Conservation (phyloP, 1,140 invertebrate genomes). For the Eupristina koningsbergeri region DNA sequence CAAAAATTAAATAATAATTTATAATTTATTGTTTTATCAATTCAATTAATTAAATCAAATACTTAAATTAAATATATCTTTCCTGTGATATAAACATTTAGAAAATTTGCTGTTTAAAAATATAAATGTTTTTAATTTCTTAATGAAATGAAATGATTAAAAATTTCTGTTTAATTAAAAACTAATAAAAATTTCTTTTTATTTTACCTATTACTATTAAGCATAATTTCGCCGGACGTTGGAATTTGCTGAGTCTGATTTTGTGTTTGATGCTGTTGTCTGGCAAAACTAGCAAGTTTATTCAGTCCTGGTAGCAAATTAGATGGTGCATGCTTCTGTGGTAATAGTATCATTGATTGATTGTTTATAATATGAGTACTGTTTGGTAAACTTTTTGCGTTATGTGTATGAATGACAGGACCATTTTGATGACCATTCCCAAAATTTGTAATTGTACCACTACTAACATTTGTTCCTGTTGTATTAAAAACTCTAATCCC, state of each 20-base stretch:
- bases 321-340: constrained; percentile 70
- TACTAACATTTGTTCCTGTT: constrained; percentile 48
- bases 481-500: constrained; percentile 59
- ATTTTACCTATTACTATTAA: constrained; percentile 73
- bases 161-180: not conserved
- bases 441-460: constrained; percentile 61
- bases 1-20: too few species aligned
- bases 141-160: not conserved
- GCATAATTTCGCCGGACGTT: constrained; percentile 73
- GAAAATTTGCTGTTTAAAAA: too few species aligned
- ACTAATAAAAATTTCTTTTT: not conserved
- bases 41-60: too few species aligned
- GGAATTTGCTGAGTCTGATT: constrained; percentile 67
- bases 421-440: constrained; percentile 71
- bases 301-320: constrained; percentile 68
- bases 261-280: constrained; percentile 63
- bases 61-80: too few species aligned
- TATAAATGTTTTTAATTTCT: not conserved
- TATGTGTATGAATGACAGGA: constrained; percentile 59
- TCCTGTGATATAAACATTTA: too few species aligned
- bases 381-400: constrained; percentile 65
- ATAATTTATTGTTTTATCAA: too few species aligned
- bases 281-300: constrained; percentile 68
- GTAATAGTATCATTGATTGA: constrained; percentile 67
- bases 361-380: constrained; percentile 66